Conservation (phyloP, 1,140 invertebrate species). For the Pissodes strobi region DNA sequence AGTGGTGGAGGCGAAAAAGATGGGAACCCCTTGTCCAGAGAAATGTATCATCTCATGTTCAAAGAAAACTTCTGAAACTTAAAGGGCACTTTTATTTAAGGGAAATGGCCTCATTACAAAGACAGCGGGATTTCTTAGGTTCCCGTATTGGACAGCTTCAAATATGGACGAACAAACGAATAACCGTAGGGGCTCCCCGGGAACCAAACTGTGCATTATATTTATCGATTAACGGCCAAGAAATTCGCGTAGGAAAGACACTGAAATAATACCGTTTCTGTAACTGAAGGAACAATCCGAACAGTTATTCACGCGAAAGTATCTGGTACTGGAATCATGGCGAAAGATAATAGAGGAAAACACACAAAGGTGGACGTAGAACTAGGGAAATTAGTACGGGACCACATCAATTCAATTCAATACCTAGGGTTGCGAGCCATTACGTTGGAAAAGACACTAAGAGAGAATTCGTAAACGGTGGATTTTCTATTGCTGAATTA, state of each 20-base stretch:
- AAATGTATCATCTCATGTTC: no score
- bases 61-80: no score
- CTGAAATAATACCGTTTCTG: slow-evolving; percentile 38
- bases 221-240: slow-evolving; percentile 26
- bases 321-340: slow-evolving; percentile 26
- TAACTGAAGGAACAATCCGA: slow-evolving; percentile 38
- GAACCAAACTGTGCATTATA: slow-evolving; percentile 40
- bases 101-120: no score
- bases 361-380: slow-evolving; percentile 33
- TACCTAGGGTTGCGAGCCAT: slow-evolving; percentile 51
- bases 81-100: no score
- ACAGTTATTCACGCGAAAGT: slow-evolving; percentile 33
- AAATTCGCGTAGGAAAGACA: slow-evolving; percentile 39
- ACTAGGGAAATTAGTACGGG: slow-evolving; percentile 33
- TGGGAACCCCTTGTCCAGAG: no score
- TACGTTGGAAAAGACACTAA: slow-evolving; percentile 43
- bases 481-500: slow-evolving; percentile 48
- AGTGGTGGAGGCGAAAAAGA: no score
- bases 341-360: slow-evolving; percentile 39
- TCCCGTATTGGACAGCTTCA: no score
- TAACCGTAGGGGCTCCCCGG: no score
- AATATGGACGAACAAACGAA: no score
- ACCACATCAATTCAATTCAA: slow-evolving; percentile 47
- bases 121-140: no score
- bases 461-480: slow-evolving; percentile 49